Evolutionary conservation across 2,797 vertebrate genomes (phyloP), one percentile per base, ranked within the genome.

Genomic region (Coreius guichenoti): DNA sequence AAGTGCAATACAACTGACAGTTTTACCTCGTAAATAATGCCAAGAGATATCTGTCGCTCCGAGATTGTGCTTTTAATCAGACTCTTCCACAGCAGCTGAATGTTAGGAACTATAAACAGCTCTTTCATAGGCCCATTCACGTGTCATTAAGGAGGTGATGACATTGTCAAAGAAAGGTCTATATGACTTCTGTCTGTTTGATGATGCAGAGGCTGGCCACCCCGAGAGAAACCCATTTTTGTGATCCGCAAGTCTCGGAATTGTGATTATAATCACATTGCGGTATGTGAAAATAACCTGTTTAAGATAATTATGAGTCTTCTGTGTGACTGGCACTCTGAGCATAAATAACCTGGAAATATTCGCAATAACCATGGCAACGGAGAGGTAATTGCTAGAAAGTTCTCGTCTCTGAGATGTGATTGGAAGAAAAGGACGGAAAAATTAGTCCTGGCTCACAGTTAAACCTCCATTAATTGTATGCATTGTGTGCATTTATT

Each of bases 321-420:
- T 74, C 82, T 58, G 75, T 87, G 90, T 93, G 94, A 95, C 92
- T 95, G 93, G 89, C 93, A 94, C 90, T 91, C 90, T 88, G 88
- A 87, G 90, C 91, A 92, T 94, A 93, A 95, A 95, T 95, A 94
- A 95, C 93, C 92, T 92, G 90, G 91, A 94, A 95, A 95, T 94
- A 95, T 94, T 93, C 91, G 87, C 90, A 93, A 94, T 93, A 94
- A 94, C 94, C 92, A 94, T 94, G 92, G 94, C 91, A 95, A 93
- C 93, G 82, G 83, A 76, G 86, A 84, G 86, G 91, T 92, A 95
- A 94, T 94, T 95, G 93, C 90, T 90, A 91, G 89, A 89, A 94
- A 93, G 89, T 91, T 92, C 89, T 86, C 80, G 86, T 93, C 88
- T 91, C 88, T 14, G 82, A 90, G 88, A 86, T 33, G 78, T 74